Evolutionary conservation across 2,797 vertebrate species (phyloP).

Genomic region (Aeoliscus strigatus): DNA sequence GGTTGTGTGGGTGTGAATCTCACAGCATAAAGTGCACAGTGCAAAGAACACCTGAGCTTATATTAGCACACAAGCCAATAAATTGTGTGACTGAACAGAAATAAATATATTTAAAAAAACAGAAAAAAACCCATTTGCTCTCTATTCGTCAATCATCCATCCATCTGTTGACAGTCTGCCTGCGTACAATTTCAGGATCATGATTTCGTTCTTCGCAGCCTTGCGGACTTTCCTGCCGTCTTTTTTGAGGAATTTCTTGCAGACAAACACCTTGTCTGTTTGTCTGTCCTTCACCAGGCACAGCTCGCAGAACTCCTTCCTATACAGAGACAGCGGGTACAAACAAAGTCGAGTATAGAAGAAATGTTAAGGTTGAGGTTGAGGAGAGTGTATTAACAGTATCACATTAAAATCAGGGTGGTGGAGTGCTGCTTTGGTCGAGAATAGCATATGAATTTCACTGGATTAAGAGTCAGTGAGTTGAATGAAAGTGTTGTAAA

Average conservation of each 20-base stretch:
- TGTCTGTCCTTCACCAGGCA: constrained; percentile 82
- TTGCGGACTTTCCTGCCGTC: constrained; percentile 85
- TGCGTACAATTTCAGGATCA: constrained; percentile 87
- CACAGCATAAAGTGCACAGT: constrained; percentile 5
- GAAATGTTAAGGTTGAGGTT: too few species aligned
- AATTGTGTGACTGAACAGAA: constrained; percentile 4
- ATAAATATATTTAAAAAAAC: too few species aligned
- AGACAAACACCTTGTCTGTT: constrained; percentile 83
- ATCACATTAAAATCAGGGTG: too few species aligned
- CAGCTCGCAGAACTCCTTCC: constrained; percentile 88
- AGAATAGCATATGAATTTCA: too few species aligned
- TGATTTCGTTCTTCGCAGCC: constrained; percentile 87
- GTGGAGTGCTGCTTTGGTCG: too few species aligned
- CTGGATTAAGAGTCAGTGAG: constrained; percentile 8
- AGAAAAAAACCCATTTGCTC: too few species aligned
- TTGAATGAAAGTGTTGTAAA: constrained; percentile 29
- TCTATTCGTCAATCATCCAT: constrained; percentile 29
- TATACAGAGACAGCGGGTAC: too few species aligned
- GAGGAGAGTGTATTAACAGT: too few species aligned
- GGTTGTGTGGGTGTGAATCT: background rate
- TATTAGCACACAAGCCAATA: constrained; percentile 1
- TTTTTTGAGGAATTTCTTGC: constrained; percentile 89
- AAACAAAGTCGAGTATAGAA: too few species aligned
- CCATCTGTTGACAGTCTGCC: constrained; percentile 37
- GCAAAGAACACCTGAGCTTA: constrained; percentile 11